Conservation (phyloP, 2,888 invertebrate species). For the Eupsilia transversa region DNA sequence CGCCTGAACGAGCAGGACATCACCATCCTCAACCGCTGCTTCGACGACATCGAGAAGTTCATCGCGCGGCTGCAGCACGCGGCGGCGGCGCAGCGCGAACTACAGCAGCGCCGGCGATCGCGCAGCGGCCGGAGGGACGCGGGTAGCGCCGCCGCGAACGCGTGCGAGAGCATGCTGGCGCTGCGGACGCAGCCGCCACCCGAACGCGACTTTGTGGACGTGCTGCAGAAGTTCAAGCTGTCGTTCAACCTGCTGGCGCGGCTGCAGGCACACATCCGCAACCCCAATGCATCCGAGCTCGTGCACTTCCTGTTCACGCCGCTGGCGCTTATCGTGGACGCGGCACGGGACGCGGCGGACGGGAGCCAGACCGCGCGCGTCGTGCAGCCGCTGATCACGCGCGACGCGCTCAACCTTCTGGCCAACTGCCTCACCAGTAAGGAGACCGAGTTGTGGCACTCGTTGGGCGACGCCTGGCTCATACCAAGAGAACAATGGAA, state of each 20-base stretch:
- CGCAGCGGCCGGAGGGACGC: slow-evolving; percentile 89
- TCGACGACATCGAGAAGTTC: slow-evolving; percentile 99
- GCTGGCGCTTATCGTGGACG: slow-evolving; percentile 98
- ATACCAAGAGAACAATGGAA: slow-evolving; percentile 98
- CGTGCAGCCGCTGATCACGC: slow-evolving; percentile 96
- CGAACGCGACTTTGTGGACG: slow-evolving; percentile 98
- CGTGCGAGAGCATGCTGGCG: slow-evolving; percentile 94
- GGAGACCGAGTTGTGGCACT: slow-evolving; percentile 99
- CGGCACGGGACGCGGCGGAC: slow-evolving; percentile 97
- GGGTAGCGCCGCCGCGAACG: slow-evolving; percentile 67
- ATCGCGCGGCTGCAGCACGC: slow-evolving; percentile 99
- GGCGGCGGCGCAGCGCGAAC: slow-evolving; percentile 97
- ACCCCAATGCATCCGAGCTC: slow-evolving; percentile 99
- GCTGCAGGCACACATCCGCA: slow-evolving; percentile 99
- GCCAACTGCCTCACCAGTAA: slow-evolving; percentile 99
- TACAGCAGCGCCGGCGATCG: slow-evolving; percentile 94
- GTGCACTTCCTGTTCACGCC: slow-evolving; percentile 99
- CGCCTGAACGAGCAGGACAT: slow-evolving; percentile 98
- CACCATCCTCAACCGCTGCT: slow-evolving; percentile 96
- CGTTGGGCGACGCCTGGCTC: slow-evolving; percentile 98
- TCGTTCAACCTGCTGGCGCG: slow-evolving; percentile 99
- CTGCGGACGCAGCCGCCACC: slow-evolving; percentile 98
- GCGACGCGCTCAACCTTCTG: slow-evolving; percentile 98
- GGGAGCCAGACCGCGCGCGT: slow-evolving; percentile 95
- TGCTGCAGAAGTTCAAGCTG: slow-evolving; percentile 99